Evolutionary conservation across 2,113 vertebrate species (phyloP).

Genomic region (Prionailurus viverrinus): DNA sequence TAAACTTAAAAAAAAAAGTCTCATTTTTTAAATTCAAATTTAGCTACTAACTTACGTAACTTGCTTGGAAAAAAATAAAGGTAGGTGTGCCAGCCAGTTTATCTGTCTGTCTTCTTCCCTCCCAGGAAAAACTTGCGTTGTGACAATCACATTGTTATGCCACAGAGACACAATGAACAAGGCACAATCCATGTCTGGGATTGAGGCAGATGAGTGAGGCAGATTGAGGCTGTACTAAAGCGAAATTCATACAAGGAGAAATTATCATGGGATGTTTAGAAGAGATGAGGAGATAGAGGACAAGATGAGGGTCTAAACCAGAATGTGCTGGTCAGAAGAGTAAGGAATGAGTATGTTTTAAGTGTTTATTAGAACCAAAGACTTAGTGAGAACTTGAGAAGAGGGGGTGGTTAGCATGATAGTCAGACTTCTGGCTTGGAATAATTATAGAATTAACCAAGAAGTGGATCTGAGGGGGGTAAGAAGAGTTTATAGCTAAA

Average conservation of each 20-base stretch:
- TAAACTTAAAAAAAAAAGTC: background rate
- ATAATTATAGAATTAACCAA: background rate
- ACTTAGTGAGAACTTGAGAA: background rate
- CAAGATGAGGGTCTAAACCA: background rate
- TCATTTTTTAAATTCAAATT: conserved; percentile 12
- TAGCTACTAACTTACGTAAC: background rate
- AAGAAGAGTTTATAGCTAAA: background rate
- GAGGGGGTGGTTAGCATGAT: background rate
- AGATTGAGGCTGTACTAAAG: background rate
- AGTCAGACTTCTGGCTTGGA: background rate
- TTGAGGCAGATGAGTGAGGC: background rate
- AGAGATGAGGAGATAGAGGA: background rate
- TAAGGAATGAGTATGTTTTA: background rate
- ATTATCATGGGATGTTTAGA: background rate
- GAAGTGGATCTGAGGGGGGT: background rate
- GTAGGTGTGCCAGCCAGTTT: background rate
- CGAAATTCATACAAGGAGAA: background rate
- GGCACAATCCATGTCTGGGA: background rate
- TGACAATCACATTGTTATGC: background rate
- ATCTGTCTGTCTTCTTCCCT: background rate
- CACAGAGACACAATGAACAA: background rate
- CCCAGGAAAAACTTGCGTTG: background rate
- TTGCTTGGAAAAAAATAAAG: background rate
- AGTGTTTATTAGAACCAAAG: background rate
- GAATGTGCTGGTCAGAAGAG: background rate